Percentiles rank a stretch among this genome's conserved stretches.
These are phyloP conservation scores for Nomada ferruginata DNA, from an alignment of 2,888 invertebrate species.

Conservation along the genomic window DNA sequence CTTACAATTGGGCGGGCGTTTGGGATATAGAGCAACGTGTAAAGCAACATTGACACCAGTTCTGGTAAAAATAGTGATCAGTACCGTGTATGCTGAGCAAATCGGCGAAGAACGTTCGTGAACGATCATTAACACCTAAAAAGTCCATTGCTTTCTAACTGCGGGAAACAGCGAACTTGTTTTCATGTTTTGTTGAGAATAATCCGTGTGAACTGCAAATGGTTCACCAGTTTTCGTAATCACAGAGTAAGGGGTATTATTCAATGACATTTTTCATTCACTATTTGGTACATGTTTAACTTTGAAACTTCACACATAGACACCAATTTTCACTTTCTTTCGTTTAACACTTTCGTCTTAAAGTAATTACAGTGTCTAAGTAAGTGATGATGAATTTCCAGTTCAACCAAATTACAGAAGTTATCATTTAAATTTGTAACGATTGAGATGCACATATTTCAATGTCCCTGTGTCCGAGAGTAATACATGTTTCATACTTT, in stretches of 20 bases:
- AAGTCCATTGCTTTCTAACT: slow-evolving; percentile 30
- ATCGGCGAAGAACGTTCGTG: not conserved
- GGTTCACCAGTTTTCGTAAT: not conserved
- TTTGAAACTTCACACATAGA: no score
- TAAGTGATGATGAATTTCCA: not conserved
- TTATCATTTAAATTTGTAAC: not conserved
- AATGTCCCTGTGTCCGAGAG: not conserved
- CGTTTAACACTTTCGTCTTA: not conserved
- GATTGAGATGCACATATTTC: not conserved
- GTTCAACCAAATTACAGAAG: not conserved
- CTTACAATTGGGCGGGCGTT: not conserved
- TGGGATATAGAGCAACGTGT: not conserved
- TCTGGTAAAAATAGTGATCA: not conserved
- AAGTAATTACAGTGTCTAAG: not conserved
- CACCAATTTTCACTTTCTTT: no score
- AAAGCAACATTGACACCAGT: slow-evolving; percentile 12
- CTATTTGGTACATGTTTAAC: no score
- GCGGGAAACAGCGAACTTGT: slow-evolving; percentile 20
- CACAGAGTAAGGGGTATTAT: no score
- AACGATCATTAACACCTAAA: slow-evolving; percentile 25
- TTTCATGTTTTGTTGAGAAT: slow-evolving; percentile 6
- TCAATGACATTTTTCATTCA: no score
- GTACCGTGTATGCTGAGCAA: not conserved
- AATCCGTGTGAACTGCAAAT: not conserved
- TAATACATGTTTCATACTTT: slow-evolving; percentile 5